A percentile compares a stretch with the other conserved stretches of the same genome.
phyloP scores from a whole-genome alignment of 1,140 invertebrate species.

The Lutraria rhynchaena region DNA sequence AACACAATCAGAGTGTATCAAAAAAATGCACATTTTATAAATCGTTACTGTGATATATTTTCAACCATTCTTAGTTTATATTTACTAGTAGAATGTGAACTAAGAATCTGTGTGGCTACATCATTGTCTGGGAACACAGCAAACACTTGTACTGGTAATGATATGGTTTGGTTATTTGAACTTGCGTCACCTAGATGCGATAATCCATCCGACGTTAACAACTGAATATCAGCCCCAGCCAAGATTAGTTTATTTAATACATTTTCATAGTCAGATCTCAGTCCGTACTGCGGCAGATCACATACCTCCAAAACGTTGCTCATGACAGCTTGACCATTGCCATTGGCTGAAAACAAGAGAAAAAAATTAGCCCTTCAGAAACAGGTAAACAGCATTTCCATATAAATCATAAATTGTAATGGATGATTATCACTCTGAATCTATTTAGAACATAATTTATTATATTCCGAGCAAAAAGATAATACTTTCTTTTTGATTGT shows the following conservation, averaged over 20 bases:
- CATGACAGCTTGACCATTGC: conserved; percentile 19
- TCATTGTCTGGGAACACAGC: conserved; percentile 30
- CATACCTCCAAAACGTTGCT: conserved; percentile 45
- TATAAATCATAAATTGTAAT: too few species aligned
- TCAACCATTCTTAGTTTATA: conserved; percentile 24
- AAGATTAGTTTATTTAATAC: conserved; percentile 9
- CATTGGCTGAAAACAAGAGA: conserved; percentile 9
- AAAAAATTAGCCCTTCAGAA: background rate
- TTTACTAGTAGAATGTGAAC: conserved; percentile 32
- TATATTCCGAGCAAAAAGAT: too few species aligned
- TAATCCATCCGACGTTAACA: background rate
- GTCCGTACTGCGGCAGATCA: background rate
- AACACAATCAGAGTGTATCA: background rate
- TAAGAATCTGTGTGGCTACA: background rate
- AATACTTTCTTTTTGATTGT: too few species aligned
- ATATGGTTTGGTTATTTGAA: conserved; percentile 45
- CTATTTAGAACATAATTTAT: too few species aligned
- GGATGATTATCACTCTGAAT: too few species aligned
- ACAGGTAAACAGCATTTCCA: too few species aligned
- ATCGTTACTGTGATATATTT: conserved; percentile 19
- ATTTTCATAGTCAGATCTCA: background rate
- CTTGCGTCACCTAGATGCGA: conserved; percentile 6
- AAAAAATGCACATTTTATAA: conserved; percentile 4
- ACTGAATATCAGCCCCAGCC: conserved; percentile 14
- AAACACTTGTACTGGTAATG: conserved; percentile 29